Evolutionary conservation across 2,888 invertebrate genomes (phyloP).

Genomic region (Anodontia alba): DNA sequence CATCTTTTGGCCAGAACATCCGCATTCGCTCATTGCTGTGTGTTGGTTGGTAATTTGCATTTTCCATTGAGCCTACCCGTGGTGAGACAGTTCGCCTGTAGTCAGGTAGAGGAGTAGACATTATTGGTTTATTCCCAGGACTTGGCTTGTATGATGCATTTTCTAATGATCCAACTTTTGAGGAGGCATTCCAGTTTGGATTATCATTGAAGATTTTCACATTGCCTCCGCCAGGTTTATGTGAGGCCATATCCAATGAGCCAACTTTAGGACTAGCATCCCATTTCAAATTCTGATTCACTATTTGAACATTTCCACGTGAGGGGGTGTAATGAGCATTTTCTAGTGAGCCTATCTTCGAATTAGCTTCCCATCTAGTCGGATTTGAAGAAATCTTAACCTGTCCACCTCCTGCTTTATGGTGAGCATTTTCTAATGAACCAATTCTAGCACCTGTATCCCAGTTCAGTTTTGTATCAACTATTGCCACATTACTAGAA

Average conservation of each 20-base stretch:
- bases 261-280: slow-evolving; percentile 62
- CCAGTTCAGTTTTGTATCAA: slow-evolving; percentile 67
- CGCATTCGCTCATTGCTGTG: slow-evolving; percentile 26
- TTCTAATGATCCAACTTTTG: slow-evolving; percentile 65
- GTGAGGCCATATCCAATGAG: slow-evolving; percentile 69
- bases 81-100: slow-evolving; percentile 46
- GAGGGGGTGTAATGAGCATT: slow-evolving; percentile 67
- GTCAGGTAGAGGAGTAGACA: slow-evolving; percentile 43
- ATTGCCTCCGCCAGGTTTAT: slow-evolving; percentile 70
- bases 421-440: slow-evolving; percentile 69
- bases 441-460: slow-evolving; percentile 68
- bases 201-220: slow-evolving; percentile 48
- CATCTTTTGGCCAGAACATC: slow-evolving; percentile 50
- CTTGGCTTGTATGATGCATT: slow-evolving; percentile 44
- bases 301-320: slow-evolving; percentile 10
- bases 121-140: slow-evolving; percentile 57
- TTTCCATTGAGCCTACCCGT: slow-evolving; percentile 50
- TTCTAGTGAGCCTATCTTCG: slow-evolving; percentile 72
- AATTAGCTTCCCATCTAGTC: slow-evolving; percentile 66
- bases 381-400: slow-evolving; percentile 54
- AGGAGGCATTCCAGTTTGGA: slow-evolving; percentile 60
- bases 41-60: slow-evolving; percentile 49
- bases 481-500: slow-evolving; percentile 65
- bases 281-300: slow-evolving; percentile 29
- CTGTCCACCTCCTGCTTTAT: slow-evolving; percentile 71